A percentile compares a stretch with the other conserved stretches of the same genome.
Conservation (phyloP, 2,888 invertebrate species). For the Mesorhabditis spiculigera region DNA sequence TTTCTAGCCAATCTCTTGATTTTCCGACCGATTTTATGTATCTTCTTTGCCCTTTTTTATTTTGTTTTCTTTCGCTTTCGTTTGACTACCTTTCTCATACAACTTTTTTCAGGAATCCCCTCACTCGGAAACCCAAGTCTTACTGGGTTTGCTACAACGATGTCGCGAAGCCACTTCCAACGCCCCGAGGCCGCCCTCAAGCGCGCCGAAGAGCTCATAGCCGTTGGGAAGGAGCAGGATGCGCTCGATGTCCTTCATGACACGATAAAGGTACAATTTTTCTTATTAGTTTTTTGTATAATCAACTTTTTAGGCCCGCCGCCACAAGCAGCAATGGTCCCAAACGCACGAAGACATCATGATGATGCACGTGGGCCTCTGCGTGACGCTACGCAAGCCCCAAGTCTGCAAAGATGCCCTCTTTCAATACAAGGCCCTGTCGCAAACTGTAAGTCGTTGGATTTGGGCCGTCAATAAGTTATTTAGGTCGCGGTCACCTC, state of each 20-base stretch:
- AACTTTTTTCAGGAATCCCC: too few species aligned
- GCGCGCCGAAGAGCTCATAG: slow-evolving; percentile 94
- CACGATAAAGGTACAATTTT: slow-evolving; percentile 54
- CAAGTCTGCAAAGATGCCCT: slow-evolving; percentile 98
- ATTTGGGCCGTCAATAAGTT: background rate
- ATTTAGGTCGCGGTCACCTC: slow-evolving; percentile 73
- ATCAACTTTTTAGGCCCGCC: slow-evolving; percentile 62
- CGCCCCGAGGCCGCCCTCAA: slow-evolving; percentile 98
- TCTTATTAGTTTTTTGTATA: background rate
- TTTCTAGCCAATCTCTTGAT: too few species aligned
- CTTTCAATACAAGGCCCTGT: slow-evolving; percentile 96
- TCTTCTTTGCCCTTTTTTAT: too few species aligned
- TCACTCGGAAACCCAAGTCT: too few species aligned
- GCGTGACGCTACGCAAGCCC: slow-evolving; percentile 94
- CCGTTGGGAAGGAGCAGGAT: slow-evolving; percentile 91
- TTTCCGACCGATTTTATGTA: too few species aligned
- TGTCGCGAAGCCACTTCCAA: slow-evolving; percentile 35
- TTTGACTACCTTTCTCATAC: too few species aligned
- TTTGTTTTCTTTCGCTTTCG: too few species aligned
- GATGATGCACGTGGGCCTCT: slow-evolving; percentile 95
- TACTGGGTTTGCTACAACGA: background rate
- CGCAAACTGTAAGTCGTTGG: slow-evolving; percentile 72
- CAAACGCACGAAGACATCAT: slow-evolving; percentile 96
- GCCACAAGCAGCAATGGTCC: slow-evolving; percentile 86
- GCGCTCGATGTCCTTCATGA: slow-evolving; percentile 96